Evolutionary conservation across 1,140 invertebrate genomes (phyloP).

Genomic region (Euwallacea fornicatus): DNA sequence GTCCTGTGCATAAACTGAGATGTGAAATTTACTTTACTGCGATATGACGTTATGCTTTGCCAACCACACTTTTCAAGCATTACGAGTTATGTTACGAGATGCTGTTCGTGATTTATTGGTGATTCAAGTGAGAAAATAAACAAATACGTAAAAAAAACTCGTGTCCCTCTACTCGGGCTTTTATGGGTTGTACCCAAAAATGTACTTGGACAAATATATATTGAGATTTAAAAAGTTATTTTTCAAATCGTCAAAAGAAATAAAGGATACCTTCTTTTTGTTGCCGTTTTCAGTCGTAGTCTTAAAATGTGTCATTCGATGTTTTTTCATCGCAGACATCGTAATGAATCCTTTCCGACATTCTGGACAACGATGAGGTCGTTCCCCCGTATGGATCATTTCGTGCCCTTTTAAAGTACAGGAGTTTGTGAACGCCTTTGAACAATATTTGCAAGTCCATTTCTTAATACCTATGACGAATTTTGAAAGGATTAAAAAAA

Average conservation of each 20-base stretch:
- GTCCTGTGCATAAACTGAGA: no score
- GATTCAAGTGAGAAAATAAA: not conserved
- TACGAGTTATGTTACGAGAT: no score
- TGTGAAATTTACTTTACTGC: no score
- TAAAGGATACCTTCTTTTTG: not conserved
- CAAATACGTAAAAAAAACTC: not conserved
- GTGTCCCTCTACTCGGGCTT: no score
- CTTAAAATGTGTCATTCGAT: constrained; percentile 27
- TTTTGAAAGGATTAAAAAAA: constrained; percentile 54
- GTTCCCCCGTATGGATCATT: constrained; percentile 66
- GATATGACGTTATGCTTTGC: no score
- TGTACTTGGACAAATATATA: no score
- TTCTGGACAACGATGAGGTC: constrained; percentile 59
- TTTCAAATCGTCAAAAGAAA: no score
- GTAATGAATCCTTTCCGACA: constrained; percentile 54
- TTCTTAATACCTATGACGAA: constrained; percentile 66
- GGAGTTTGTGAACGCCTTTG: constrained; percentile 57
- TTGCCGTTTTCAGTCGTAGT: not conserved
- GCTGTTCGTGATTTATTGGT: not conserved
- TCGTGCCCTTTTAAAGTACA: constrained; percentile 75
- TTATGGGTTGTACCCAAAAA: no score
- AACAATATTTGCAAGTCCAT: constrained; percentile 62
- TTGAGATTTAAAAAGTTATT: no score
- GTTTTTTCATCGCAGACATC: constrained; percentile 41
- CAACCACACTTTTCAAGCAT: no score